Evolutionary conservation across 2,113 vertebrate species (phyloP).

Genomic region (Phocoena phocoena): DNA sequence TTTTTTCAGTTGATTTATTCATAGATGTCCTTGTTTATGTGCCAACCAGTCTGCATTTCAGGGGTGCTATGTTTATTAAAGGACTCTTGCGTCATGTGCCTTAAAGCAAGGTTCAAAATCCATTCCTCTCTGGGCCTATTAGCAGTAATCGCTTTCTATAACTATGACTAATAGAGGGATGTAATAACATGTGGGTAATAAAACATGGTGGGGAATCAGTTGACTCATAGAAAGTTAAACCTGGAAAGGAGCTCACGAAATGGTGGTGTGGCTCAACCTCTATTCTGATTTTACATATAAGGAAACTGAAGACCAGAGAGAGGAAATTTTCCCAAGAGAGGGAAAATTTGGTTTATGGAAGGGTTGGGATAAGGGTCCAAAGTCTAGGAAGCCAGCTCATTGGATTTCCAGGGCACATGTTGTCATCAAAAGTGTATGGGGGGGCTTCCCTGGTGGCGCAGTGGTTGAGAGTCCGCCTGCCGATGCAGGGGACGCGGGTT

Average conservation of each 20-base stretch:
- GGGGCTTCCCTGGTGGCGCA: too few relatives aligned
- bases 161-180: not conserved
- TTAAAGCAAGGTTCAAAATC: slow-evolving; percentile 38
- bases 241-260: not conserved
- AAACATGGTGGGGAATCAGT: not conserved
- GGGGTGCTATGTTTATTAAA: not conserved
- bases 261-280: not conserved
- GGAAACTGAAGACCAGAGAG: not conserved
- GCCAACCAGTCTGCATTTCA: not conserved
- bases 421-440: too few relatives aligned
- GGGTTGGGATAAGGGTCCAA: not conserved
- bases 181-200: not conserved
- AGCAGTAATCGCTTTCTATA: not conserved
- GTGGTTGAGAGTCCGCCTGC: too few relatives aligned
- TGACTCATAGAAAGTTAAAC: not conserved
- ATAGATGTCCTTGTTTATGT: not conserved
- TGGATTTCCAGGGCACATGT: not conserved
- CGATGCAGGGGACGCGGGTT: too few relatives aligned
- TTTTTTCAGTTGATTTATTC: slow-evolving; percentile 34
- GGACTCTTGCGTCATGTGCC: not conserved
- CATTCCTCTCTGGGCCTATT: not conserved
- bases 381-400: not conserved
- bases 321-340: not conserved
- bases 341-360: not conserved
- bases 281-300: not conserved